Evolutionary conservation across 2,113 vertebrate genomes (phyloP), one percentile per base, ranked within the genome.

Genomic region (Enhydra lutris): DNA sequence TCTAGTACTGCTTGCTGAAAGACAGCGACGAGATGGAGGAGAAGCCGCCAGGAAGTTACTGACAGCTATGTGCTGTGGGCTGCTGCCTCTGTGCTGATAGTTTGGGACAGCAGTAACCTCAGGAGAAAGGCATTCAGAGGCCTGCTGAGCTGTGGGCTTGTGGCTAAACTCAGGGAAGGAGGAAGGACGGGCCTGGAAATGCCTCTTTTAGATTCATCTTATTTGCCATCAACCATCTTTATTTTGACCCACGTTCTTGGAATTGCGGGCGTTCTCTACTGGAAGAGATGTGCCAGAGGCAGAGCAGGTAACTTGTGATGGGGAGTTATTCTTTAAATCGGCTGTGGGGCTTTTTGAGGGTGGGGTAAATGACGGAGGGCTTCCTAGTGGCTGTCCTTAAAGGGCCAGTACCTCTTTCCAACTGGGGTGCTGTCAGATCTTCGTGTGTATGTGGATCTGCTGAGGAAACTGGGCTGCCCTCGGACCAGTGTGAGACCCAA

Each of bases 161-260:
- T 76, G 81, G 95, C 97, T 97, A 52, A 63, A 63, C 84, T 95
- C 81, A n/a, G 83, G 36, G 15, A 81, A 93, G 74, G 88, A 84
- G 95, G 96, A 95, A 97, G 71, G 23, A 6, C 73, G 9, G 61
- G 86, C 89, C 95, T 96, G 95, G 94, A 98, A 84, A 99, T 99
- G 99, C 98, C 99, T 17, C 95, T 99, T 17, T 97, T 98, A 8
- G 98, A 98, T 26, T 98, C 98, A n/a, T 96, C 98, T 86, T 98
- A 98, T 87, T 97, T 99, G 97, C 98, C 98, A 0, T 97, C 98
- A 61, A 84, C 98, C 0, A 92, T 99, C 92, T 98, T 99, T 95
- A 96, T 99, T 90, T 95, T 99, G 69, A 98, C 98, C 86, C 99
- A 99, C 9, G 21, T 99, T 97, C 98, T 99, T 97, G 98, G 99